A percentile compares a stretch with the other conserved stretches of the same genome.
phyloP scores from a whole-genome alignment of 37 sponge, comb jelly and placozoan species.

The Ianthella basta region DNA sequence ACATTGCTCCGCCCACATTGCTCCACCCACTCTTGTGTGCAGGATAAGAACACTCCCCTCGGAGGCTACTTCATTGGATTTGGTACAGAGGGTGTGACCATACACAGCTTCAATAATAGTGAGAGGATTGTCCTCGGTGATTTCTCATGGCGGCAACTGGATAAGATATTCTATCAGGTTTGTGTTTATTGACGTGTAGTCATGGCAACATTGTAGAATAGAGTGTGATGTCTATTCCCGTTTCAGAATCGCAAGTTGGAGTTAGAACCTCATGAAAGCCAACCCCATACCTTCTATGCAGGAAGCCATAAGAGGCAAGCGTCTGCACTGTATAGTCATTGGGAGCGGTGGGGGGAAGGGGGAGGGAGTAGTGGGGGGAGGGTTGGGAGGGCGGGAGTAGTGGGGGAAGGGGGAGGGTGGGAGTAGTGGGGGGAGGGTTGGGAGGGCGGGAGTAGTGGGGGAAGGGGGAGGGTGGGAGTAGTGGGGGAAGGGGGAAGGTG shows the following conservation, averaged over 20 bases:
- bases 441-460: too few species aligned
- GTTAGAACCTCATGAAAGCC: constrained; percentile 20
- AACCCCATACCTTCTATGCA: constrained; percentile 35
- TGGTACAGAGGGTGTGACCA: constrained; percentile 31
- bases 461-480: too few species aligned
- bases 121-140: constrained; percentile 29
- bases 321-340: not conserved
- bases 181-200: not conserved
- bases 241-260: constrained; percentile 54
- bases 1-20: not conserved
- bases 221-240: not conserved
- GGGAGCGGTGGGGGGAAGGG: too few species aligned
- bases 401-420: too few species aligned
- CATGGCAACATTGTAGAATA: too few species aligned
- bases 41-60: constrained; percentile 15
- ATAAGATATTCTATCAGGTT: constrained; percentile 6
- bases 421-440: too few species aligned
- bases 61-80: constrained; percentile 35
- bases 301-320: constrained; percentile 52
- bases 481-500: too few species aligned
- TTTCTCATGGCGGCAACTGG: constrained; percentile 8
- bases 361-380: too few species aligned
- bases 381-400: too few species aligned
- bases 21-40: not conserved
- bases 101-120: constrained; percentile 15